phyloP scores from a whole-genome alignment of 2,797 vertebrate genomes.

The Coregonus ussuriensis region DNA sequence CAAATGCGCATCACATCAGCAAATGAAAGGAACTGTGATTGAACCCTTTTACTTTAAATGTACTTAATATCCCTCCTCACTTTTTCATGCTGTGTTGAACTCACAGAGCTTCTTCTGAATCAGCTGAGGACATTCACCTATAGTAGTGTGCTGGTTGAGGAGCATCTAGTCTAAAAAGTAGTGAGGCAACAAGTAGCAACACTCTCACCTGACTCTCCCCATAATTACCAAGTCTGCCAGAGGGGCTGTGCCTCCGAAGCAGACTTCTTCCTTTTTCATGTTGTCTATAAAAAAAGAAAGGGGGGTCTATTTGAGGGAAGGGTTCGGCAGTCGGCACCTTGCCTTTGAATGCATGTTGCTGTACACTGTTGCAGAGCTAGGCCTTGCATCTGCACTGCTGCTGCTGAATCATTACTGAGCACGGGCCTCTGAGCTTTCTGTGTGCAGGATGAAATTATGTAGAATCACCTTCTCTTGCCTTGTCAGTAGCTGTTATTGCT shows the following conservation, averaged over 20 bases:
- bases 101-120: background rate
- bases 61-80: background rate
- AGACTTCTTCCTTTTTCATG: constrained; percentile 2
- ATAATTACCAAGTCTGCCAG: constrained; percentile 3
- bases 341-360: background rate
- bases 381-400: background rate
- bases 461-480: constrained; percentile 5
- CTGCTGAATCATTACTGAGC: constrained; percentile 13
- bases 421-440: constrained; percentile 1
- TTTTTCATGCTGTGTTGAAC: background rate
- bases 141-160: background rate
- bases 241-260: background rate
- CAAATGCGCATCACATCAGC: background rate
- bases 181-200: constrained; percentile 2
- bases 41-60: background rate
- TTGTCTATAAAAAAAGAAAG: background rate
- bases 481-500: background rate
- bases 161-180: background rate
- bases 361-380: constrained; percentile 5
- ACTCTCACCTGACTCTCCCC: background rate
- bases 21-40: background rate
- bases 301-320: background rate
- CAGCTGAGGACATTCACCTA: background rate
- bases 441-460: constrained; percentile 9
- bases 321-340: background rate